These are phyloP conservation scores for Melanchra persicariae DNA, from an alignment of 2,888 invertebrate species.

Conservation along the genomic window DNA sequence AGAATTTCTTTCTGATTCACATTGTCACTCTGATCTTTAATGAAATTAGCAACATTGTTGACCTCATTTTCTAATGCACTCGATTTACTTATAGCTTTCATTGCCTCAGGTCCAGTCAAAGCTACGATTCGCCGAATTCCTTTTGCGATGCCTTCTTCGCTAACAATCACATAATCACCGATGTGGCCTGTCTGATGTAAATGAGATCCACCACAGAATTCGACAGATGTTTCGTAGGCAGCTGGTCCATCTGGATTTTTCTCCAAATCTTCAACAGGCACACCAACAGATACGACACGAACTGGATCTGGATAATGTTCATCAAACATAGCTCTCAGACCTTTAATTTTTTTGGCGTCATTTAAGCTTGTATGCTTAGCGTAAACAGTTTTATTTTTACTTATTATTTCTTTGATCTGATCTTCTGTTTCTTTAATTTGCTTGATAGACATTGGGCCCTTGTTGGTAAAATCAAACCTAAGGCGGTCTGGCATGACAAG, in stretches of 20 bases:
- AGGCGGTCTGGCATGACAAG: constrained; percentile 99
- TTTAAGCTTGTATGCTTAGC: constrained; percentile 96
- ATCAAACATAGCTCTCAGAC: constrained; percentile 99
- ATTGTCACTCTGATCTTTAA: constrained; percentile 89
- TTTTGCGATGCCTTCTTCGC: constrained; percentile 99
- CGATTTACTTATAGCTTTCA: constrained; percentile 96
- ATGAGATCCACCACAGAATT: constrained; percentile 99
- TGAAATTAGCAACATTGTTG: constrained; percentile 91
- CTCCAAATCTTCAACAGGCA: constrained; percentile 97
- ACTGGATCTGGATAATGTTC: constrained; percentile 99
- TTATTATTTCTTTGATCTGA: constrained; percentile 94
- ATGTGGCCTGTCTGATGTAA: constrained; percentile 97
- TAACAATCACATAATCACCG: constrained; percentile 98
- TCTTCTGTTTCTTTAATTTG: constrained; percentile 97
- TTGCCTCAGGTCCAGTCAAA: constrained; percentile 98
- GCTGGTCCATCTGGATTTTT: constrained; percentile 95
- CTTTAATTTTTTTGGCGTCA: constrained; percentile 97
- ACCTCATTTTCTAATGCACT: constrained; percentile 94
- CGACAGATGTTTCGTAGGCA: constrained; percentile 97
- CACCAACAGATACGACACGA: constrained; percentile 97
- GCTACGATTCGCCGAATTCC: constrained; percentile 99
- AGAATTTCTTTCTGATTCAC: constrained; percentile 92
- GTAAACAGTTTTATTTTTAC: constrained; percentile 94
- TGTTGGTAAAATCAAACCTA: constrained; percentile 99
- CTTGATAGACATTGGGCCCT: constrained; percentile 96